Conservation (phyloP, 2,113 vertebrate genomes). For the Bungarus multicinctus region DNA sequence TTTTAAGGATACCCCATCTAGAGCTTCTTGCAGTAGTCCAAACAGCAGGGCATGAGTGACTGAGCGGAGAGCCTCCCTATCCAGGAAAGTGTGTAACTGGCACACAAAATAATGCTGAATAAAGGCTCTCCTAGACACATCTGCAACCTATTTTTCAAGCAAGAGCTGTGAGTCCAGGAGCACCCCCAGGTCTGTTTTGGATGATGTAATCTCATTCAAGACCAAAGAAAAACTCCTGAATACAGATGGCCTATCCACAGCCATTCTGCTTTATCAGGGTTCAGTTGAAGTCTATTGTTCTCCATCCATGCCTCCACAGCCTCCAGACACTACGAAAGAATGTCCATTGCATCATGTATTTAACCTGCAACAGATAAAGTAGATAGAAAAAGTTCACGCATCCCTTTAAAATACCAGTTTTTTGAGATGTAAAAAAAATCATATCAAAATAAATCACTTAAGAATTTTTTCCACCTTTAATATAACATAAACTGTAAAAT, state of each 20-base stretch:
- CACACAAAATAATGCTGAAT: background rate
- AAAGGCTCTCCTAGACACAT: background rate
- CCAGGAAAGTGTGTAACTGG: background rate
- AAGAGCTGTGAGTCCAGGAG: background rate
- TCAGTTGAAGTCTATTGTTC: background rate
- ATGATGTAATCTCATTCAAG: background rate
- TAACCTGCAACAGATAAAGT: background rate
- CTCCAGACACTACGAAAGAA: background rate
- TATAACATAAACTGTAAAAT: background rate
- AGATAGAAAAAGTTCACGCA: background rate
- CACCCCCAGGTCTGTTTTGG: background rate
- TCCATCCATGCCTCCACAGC: background rate
- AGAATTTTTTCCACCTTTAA: background rate
- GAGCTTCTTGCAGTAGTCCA: background rate
- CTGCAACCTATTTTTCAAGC: background rate
- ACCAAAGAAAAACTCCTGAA: background rate
- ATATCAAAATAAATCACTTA: background rate
- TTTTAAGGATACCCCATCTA: background rate
- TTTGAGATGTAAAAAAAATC: background rate
- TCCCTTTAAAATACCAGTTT: background rate
- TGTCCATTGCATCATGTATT: background rate
- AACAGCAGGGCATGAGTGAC: background rate
- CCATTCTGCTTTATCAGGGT: background rate
- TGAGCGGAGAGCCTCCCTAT: background rate
- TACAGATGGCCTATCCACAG: background rate